phyloP scores from a whole-genome alignment of 2,888 invertebrate species.

The Ischnus inquisitorius region DNA sequence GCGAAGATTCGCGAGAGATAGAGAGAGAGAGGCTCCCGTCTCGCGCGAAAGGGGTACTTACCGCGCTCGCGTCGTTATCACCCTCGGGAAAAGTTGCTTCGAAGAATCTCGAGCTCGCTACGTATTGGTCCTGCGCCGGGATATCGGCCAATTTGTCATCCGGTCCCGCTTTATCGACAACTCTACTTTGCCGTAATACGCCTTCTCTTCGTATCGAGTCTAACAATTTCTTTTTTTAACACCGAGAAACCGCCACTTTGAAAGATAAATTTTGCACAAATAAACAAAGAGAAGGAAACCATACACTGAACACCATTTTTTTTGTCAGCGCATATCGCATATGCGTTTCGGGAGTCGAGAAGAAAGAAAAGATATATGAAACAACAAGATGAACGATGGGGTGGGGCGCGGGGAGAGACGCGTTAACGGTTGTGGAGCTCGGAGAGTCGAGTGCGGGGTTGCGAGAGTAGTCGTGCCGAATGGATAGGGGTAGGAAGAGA shows the following conservation, averaged over 20 bases:
- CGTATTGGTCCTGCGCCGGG: conserved; percentile 31
- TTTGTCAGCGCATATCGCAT: too few relatives aligned
- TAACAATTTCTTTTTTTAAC: neutral
- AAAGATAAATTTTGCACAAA: neutral
- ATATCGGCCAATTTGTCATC: conserved; percentile 64
- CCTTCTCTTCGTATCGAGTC: neutral
- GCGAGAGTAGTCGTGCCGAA: conserved; percentile 33
- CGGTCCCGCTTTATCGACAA: conserved; percentile 55
- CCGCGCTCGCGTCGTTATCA: conserved; percentile 56
- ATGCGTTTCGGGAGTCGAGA: neutral
- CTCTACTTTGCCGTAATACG: conserved; percentile 16
- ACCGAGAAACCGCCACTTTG: neutral
- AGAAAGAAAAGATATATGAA: conserved; percentile 3
- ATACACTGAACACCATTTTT: too few relatives aligned
- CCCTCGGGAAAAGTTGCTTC: conserved; percentile 52
- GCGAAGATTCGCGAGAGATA: conserved; percentile 61
- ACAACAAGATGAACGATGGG: neutral
- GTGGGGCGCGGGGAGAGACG: conserved; percentile 26
- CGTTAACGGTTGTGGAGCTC: conserved; percentile 57
- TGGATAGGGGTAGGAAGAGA: conserved; percentile 60
- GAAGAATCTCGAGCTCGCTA: conserved; percentile 24
- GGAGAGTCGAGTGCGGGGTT: conserved; percentile 55
- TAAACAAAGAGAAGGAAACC: neutral
- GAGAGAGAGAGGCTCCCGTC: conserved; percentile 37
- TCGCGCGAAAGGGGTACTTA: conserved; percentile 53